Evolutionary conservation across 2,888 invertebrate genomes (phyloP), one percentile per base, ranked within the genome.

Genomic region (Tholera decimalis): DNA sequence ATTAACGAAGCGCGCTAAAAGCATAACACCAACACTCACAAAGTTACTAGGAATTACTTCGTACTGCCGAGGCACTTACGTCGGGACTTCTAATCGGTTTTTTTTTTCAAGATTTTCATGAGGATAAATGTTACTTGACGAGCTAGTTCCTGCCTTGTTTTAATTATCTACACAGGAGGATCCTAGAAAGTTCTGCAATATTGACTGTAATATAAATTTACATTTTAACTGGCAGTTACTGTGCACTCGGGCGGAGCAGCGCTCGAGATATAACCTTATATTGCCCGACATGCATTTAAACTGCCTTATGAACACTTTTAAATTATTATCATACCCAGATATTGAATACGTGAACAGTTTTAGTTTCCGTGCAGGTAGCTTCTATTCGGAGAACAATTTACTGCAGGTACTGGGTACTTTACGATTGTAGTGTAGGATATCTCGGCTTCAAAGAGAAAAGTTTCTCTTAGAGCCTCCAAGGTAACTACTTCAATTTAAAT

Each of bases 201-300:
- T 82, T 74, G 84, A 76, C 83, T 71, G 76, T 85, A 73, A 83
- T 85, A 85, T 86, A 85, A 87, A 89, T 89, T 89, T 86, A 82
- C 89, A 88, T 89, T 85, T 89, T 84, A 88, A 88, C 87, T 81
- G 83, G 80, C 84, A 80, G 77, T 84, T 83, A 86, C 82, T 83
- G 84, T 88, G 89, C 88, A 89, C 76, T 79, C 80, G 76, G 68
- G 80, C 79, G 77, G 80, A 72, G 72, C 63, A 77, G 68, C 69
- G 77, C 76, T 76, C 77, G 82, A 85, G 83, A 89, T 89, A 86
- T 87, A 80, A n/a, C 80, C 66, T 78, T 73, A 66, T 77, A 82
- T 70, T 66, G 69, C 80, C 70, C 84, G 83, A 84, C 84, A 88
- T 90, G 89, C 89, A 90, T 89, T 87, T 89, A 87, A 89, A 89